These are phyloP conservation scores for Crotalus adamanteus DNA, from an alignment of 2,797 vertebrate species.

Conservation along the genomic window DNA sequence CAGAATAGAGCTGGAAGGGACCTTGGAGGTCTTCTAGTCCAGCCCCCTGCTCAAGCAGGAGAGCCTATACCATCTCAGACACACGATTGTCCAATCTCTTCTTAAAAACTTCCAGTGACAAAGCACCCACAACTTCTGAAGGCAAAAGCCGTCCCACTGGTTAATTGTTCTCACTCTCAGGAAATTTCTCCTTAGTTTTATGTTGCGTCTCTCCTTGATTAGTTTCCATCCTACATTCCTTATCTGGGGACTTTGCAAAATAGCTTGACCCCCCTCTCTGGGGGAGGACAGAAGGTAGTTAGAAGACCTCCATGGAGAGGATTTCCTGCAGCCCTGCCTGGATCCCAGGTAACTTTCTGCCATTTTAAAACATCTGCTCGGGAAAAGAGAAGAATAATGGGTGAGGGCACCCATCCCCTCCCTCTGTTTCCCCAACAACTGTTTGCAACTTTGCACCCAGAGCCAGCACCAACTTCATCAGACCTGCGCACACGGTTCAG, in stretches of 20 bases:
- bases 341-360: not conserved
- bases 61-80: not conserved
- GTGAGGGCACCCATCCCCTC: not conserved
- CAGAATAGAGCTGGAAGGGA: too few relatives aligned
- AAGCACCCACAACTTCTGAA: not conserved
- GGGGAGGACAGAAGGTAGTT: too few relatives aligned
- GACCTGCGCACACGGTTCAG: not conserved
- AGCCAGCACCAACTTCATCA: not conserved
- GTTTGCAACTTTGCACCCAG: not conserved
- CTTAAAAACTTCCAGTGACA: not conserved
- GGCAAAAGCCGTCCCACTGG: too few relatives aligned
- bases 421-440: not conserved
- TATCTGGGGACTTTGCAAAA: not conserved
- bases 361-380: not conserved
- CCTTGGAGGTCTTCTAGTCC: too few relatives aligned
- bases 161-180: not conserved
- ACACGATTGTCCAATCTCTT: not conserved
- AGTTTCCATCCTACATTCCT: not conserved
- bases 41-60: too few relatives aligned
- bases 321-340: not conserved
- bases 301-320: not conserved
- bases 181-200: not conserved
- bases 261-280: not conserved
- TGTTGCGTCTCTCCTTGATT: not conserved
- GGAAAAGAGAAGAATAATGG: not conserved